phyloP scores from a whole-genome alignment of 2,888 invertebrate species.

The Agrochola circellaris region DNA sequence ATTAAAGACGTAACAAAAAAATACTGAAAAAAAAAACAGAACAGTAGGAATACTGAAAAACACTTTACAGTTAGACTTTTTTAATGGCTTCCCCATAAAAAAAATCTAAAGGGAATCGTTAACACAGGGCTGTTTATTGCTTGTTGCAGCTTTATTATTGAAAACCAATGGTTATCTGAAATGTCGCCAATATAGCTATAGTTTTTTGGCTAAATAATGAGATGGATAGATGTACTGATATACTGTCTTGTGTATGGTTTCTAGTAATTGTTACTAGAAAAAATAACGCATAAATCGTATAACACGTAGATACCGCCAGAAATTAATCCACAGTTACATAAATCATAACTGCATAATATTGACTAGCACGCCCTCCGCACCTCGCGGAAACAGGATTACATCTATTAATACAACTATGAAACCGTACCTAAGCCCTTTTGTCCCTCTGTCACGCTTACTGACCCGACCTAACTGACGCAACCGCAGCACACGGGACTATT shows the following conservation, averaged over 20 bases:
- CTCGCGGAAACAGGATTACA: conserved; percentile 6
- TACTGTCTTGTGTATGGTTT: background rate
- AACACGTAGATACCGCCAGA: background rate
- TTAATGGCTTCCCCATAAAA: conserved; percentile 43
- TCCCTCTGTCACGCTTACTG: conserved; percentile 35
- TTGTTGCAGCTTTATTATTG: conserved; percentile 29
- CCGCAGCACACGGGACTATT: conserved; percentile 32
- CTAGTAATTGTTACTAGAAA: background rate
- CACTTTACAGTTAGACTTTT: conserved; percentile 14
- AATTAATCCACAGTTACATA: background rate
- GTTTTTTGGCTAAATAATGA: background rate
- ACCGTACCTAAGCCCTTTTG: conserved; percentile 33
- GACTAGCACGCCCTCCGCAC: background rate
- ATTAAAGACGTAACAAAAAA: too few relatives aligned
- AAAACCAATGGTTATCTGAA: conserved; percentile 6
- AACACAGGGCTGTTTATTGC: conserved; percentile 45
- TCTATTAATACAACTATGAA: conserved; percentile 36
- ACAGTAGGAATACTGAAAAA: conserved; percentile 20
- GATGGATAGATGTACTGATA: background rate
- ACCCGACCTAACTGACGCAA: conserved; percentile 45
- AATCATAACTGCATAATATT: conserved; percentile 4
- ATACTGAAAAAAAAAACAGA: conserved; percentile 4
- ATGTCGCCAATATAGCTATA: background rate
- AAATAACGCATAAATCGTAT: background rate
- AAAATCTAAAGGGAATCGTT: conserved; percentile 45